phyloP scores from a whole-genome alignment of 2,113 vertebrate species.

The Pitta sordida region DNA sequence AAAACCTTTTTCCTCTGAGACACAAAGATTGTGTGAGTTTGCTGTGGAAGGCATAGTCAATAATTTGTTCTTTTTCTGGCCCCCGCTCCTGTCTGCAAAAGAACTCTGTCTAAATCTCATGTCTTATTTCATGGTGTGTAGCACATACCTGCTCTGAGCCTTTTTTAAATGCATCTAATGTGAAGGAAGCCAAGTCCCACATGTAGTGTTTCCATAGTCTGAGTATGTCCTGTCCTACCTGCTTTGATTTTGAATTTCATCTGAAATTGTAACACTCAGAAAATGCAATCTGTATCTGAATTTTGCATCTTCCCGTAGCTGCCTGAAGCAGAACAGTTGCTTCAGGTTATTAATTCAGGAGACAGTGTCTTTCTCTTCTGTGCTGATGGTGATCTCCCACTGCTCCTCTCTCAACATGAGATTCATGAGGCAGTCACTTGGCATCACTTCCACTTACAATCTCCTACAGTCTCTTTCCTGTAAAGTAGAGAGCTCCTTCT shows the following conservation, averaged over 20 bases:
- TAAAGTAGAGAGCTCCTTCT: conserved; percentile 5
- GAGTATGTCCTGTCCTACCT: not conserved
- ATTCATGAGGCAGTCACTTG: conserved; percentile 47
- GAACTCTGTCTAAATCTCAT: not conserved
- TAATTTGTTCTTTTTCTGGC: not conserved
- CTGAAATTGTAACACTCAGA: not conserved
- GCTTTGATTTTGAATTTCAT: not conserved
- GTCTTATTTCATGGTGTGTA: not conserved
- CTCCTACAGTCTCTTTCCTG: not conserved
- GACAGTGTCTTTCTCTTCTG: not conserved
- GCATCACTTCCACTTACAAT: conserved; percentile 16
- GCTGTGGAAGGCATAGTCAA: not conserved
- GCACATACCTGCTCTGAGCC: not conserved
- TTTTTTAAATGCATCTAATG: not conserved
- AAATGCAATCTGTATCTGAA: not conserved
- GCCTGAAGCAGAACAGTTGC: conserved; percentile 4
- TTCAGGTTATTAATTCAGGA: conserved; percentile 45
- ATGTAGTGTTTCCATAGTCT: not conserved
- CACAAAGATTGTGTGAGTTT: not conserved
- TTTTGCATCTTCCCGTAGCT: not conserved
- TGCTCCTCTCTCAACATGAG: conserved; percentile 23
- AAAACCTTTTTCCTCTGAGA: not conserved
- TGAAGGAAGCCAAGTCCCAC: not conserved
- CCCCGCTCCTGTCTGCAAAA: not conserved
- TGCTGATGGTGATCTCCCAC: conserved; percentile 43